Evolutionary conservation across 2,888 invertebrate species (phyloP), one percentile per base, ranked within the genome.

Genomic region (Melangyna quadrimaculata): DNA sequence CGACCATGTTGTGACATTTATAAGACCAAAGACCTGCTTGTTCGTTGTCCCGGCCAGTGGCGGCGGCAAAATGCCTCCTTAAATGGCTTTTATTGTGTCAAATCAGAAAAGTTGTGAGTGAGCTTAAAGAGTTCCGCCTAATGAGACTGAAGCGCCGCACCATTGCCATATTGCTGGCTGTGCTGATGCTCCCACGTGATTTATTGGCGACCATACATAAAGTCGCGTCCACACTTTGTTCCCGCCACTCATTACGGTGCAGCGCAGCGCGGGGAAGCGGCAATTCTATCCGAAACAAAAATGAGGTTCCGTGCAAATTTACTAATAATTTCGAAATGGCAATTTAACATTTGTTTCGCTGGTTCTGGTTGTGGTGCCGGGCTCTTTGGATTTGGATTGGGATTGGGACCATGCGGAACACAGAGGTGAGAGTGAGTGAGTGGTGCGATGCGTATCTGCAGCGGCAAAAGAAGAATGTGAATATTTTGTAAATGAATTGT

Each of bases 231-330:
- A 77, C 84, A 79, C 83, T 83, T 74, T 79, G 70, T 83, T 78
- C 74, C 83, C 79, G 79, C 65, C 83, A 73, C 14, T 43, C 22
- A 67, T 57, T 57, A 27, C 24, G 70, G 70, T 32, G 61, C 74
- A 48, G 55, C 35, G n/a, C 35, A 6, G 27, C 6, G 27, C 17
- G 12, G n/a, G 29, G n/a, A 40, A 32, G 67, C 67, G 61, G 61
- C 6, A 45, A 17, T 19, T 53, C 51, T 57, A 29, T 29, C 57
- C 70, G 17, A 73, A 59, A 69, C 84, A 57, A 72, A n/a, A 86
- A 80, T 86, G 77, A 72, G 77, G 72, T 77, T 75, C 77, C 77
- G 80, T 72, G 84, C 80, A 81, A 86, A 86, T 86, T 84, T 86
- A 86, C 84, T 77, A 86, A 86, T 86, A 86, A 80, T 86, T 86